A percentile compares a stretch with the other conserved stretches of the same genome.
Evolutionary conservation across 2,113 vertebrate species (phyloP).

Genomic region (Melospiza melodia): DNA sequence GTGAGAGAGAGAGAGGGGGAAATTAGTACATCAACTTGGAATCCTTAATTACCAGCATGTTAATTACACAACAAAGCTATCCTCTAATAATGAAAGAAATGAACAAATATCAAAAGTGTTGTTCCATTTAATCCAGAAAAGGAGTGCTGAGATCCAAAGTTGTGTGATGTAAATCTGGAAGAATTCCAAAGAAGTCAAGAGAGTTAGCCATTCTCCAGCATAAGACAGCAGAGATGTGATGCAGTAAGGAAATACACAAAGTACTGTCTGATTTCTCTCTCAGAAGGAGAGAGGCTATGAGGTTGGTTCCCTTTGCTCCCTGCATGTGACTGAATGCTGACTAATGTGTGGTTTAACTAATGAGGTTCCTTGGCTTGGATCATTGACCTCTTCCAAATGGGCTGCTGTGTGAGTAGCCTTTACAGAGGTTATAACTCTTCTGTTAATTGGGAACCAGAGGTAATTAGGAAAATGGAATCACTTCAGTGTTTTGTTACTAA

Average conservation of each 20-base stretch:
- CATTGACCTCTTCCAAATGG: background rate
- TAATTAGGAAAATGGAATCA: background rate
- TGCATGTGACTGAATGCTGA: background rate
- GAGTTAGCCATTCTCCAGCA: background rate
- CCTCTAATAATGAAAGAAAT: conserved; percentile 25
- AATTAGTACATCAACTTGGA: conserved; percentile 56
- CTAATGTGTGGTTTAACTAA: background rate
- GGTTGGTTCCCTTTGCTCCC: background rate
- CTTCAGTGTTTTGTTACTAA: background rate
- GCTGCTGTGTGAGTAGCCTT: background rate
- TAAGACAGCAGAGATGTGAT: background rate
- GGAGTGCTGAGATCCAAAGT: background rate
- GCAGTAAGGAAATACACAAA: background rate
- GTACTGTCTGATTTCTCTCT: background rate
- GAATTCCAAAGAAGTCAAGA: background rate
- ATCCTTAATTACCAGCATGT: conserved; percentile 51
- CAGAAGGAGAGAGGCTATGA: background rate
- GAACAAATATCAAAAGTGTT: background rate
- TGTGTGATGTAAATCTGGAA: conserved; percentile 7
- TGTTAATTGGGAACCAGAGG: conserved; percentile 24
- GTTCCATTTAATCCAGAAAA: conserved; percentile 53
- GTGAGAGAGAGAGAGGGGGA: background rate
- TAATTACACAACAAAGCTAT: conserved; percentile 58
- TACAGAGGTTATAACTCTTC: conserved; percentile 9
- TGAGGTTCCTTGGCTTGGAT: background rate